A percentile compares a stretch with the other conserved stretches of the same genome.
phyloP scores from a whole-genome alignment of 1,140 invertebrate species.

The Capitella teleta region DNA sequence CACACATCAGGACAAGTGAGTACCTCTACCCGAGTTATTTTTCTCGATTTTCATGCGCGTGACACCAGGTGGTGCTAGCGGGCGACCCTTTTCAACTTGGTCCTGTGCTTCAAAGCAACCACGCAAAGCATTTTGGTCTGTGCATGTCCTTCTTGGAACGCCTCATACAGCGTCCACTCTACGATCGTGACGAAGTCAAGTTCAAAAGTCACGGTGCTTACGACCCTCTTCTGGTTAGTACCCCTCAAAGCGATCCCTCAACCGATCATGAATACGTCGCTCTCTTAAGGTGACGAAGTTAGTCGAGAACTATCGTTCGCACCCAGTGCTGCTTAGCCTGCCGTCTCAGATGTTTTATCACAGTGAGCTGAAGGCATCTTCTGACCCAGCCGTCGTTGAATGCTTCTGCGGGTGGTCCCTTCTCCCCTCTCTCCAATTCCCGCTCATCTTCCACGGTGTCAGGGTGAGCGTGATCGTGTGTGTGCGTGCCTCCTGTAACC shows the following conservation, averaged over 20 bases:
- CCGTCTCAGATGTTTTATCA: conserved; percentile 76
- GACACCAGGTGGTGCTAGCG: conserved; percentile 64
- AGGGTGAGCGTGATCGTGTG: conserved; percentile 16
- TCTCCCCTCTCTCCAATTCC: conserved; percentile 47
- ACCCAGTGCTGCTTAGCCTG: conserved; percentile 61
- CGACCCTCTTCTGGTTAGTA: conserved; percentile 30
- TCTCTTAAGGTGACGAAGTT: conserved; percentile 39
- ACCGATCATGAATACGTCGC: not conserved
- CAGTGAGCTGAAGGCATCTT: conserved; percentile 51
- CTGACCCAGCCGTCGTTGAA: conserved; percentile 34
- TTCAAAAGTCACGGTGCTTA: conserved; percentile 42
- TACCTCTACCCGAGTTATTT: too few relatives aligned
- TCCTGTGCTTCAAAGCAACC: conserved; percentile 60
- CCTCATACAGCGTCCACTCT: conserved; percentile 53
- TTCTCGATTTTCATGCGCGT: too few relatives aligned
- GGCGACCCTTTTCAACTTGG: conserved; percentile 87
- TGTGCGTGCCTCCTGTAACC: not conserved
- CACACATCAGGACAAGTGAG: too few relatives aligned
- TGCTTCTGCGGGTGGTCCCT: conserved; percentile 32
- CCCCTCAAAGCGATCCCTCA: not conserved
- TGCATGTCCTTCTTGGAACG: conserved; percentile 59
- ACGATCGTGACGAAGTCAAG: conserved; percentile 50
- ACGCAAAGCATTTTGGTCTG: conserved; percentile 54
- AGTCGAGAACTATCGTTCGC: conserved; percentile 54
- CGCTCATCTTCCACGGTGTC: conserved; percentile 73